Percentiles rank a stretch among this genome's conserved stretches.
phyloP scores from a whole-genome alignment of 2,113 vertebrate species.

The Oenanthe oenanthe region DNA sequence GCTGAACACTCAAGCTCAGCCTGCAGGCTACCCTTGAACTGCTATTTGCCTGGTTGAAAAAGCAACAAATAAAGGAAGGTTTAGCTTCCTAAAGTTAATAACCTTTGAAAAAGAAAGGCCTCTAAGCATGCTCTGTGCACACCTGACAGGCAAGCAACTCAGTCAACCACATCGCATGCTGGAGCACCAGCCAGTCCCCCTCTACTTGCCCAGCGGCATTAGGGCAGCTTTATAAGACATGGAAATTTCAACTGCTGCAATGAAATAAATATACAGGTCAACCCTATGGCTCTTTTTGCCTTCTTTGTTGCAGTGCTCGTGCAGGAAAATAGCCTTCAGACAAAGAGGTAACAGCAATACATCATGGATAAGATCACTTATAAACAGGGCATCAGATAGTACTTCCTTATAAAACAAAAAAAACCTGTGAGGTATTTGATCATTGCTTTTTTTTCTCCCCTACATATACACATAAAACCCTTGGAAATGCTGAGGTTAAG shows the following conservation, averaged over 20 bases:
- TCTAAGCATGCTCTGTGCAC: background rate
- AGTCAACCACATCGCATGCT: background rate
- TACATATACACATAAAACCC: conserved; percentile 12
- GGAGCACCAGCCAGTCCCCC: background rate
- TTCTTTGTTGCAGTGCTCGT: background rate
- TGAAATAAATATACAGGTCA: conserved; percentile 40
- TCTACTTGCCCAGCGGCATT: background rate
- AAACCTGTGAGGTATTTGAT: background rate
- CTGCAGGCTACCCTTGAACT: background rate
- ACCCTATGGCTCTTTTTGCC: background rate
- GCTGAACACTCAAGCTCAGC: background rate
- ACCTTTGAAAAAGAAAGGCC: background rate
- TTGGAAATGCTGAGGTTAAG: conserved; percentile 60
- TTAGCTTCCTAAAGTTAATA: background rate
- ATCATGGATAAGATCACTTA: background rate
- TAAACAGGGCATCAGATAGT: background rate
- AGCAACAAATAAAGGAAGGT: background rate
- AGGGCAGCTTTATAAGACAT: background rate
- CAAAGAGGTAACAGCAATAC: background rate
- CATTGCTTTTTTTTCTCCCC: background rate
- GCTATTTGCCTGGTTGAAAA: background rate
- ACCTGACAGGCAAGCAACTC: background rate
- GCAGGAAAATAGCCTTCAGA: background rate
- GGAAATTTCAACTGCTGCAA: background rate
- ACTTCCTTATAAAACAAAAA: background rate